Percentiles rank a stretch among this genome's conserved stretches.
These are phyloP conservation scores for Oligia strigilis DNA, from an alignment of 2,888 invertebrate genomes.

Conservation along the genomic window DNA sequence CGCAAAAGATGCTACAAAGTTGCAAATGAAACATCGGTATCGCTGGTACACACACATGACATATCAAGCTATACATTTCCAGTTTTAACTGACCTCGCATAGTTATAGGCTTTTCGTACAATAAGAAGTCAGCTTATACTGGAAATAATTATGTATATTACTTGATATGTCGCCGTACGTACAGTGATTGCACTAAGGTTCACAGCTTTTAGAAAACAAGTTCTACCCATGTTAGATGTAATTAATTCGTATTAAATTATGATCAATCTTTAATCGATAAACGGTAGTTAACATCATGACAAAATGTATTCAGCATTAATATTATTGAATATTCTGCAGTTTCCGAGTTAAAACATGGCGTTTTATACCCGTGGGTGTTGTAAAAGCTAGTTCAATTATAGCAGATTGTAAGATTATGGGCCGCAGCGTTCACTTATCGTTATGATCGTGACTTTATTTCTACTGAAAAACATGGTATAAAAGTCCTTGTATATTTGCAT, in stretches of 20 bases:
- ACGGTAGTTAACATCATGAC: slow-evolving; percentile 32
- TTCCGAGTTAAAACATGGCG: neutral
- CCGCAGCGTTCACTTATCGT: slow-evolving; percentile 3
- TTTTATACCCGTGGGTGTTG: slow-evolving; percentile 20
- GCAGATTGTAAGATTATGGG: slow-evolving; percentile 14
- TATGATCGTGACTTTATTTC: slow-evolving; percentile 15
- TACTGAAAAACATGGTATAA: slow-evolving; percentile 3
- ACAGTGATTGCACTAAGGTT: slow-evolving; percentile 21
- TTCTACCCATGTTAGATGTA: slow-evolving; percentile 4
- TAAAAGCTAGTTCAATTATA: slow-evolving; percentile 34
- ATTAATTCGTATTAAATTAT: slow-evolving; percentile 47
- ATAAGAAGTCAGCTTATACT: too few species aligned
- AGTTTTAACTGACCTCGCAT: too few species aligned
- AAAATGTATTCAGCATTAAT: slow-evolving; percentile 33
- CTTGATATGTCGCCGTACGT: too few species aligned
- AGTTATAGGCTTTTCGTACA: too few species aligned
- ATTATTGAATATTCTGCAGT: slow-evolving; percentile 16
- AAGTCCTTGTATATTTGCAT: slow-evolving; percentile 13
- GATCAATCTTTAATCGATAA: slow-evolving; percentile 24
- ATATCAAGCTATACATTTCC: too few species aligned
- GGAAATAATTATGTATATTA: too few species aligned
- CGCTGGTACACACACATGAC: too few species aligned
- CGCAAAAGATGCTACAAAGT: too few species aligned
- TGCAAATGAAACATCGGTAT: too few species aligned
- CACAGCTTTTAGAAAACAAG: slow-evolving; percentile 28